Evolutionary conservation across 2,888 invertebrate species (phyloP).

Genomic region (Aporophyla lueneburgensis): DNA sequence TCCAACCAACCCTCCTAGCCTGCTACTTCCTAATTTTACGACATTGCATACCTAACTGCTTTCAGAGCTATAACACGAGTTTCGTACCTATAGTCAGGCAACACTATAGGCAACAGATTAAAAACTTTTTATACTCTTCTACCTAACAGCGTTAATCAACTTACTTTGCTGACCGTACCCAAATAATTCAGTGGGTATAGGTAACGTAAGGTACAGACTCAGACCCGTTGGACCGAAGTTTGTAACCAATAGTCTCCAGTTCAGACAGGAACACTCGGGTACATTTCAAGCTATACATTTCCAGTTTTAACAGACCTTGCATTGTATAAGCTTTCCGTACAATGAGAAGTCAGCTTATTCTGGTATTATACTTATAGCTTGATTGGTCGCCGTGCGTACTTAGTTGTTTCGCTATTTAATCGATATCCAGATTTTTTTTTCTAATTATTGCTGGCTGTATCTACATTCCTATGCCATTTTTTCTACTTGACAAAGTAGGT

Average conservation of each 20-base stretch:
- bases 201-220: background rate
- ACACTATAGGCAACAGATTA: too few species aligned
- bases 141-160: background rate
- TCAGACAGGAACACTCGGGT: too few species aligned
- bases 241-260: background rate
- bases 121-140: background rate
- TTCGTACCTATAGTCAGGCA: too few species aligned
- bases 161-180: background rate
- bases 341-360: too few species aligned
- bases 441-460: background rate
- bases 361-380: too few species aligned
- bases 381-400: too few species aligned
- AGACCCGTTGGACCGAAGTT: background rate
- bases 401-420: background rate
- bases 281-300: too few species aligned
- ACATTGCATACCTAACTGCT: background rate
- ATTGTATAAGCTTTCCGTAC: too few species aligned
- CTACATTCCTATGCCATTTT: slow-evolving; percentile 19
- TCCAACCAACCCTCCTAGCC: background rate
- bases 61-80: background rate
- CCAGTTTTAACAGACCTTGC: too few species aligned
- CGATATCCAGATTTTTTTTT: background rate
- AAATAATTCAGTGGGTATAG: background rate
- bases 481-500: background rate
- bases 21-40: too few species aligned